These are phyloP conservation scores for Thalassophryne amazonica DNA, from an alignment of 2,797 vertebrate genomes.

Conservation along the genomic window DNA sequence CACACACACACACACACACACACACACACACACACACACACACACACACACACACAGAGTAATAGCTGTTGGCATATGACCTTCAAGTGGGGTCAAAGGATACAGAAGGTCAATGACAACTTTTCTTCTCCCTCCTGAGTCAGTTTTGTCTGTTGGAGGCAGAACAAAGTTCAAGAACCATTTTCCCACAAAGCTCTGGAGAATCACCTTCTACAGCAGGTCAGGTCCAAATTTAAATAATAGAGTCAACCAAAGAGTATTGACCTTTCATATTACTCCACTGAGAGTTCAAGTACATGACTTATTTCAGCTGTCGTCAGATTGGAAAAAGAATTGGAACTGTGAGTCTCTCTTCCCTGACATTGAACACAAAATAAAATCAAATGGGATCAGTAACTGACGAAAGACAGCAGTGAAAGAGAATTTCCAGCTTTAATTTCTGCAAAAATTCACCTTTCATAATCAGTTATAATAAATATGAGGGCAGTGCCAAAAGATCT, in stretches of 20 bases:
- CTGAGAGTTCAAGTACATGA: constrained; percentile 61
- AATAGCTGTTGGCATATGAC: constrained; percentile 66
- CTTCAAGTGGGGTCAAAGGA: constrained; percentile 68
- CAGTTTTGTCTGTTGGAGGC: constrained; percentile 55
- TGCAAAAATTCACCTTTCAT: not conserved
- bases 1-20: no score
- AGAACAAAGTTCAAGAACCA: constrained; percentile 51
- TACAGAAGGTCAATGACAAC: constrained; percentile 65
- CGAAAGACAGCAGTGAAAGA: not conserved
- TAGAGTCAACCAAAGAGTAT: constrained; percentile 58
- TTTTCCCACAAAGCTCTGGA: constrained; percentile 47
- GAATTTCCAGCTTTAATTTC: not conserved
- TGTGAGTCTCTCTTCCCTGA: constrained; percentile 1
- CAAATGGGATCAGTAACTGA: not conserved
- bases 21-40: no score
- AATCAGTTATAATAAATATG: no score
- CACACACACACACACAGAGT: constrained; percentile 57
- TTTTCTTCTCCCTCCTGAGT: constrained; percentile 50
- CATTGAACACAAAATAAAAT: constrained; percentile 15
- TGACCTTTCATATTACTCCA: constrained; percentile 55
- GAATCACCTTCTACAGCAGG: constrained; percentile 69
- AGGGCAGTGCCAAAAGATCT: no score
- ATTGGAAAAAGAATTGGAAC: constrained; percentile 46
- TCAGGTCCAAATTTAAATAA: constrained; percentile 62
- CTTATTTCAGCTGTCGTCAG: constrained; percentile 56